These are phyloP conservation scores for Meleagris gallopavo DNA, from an alignment of 2,113 vertebrate genomes.

Conservation along the genomic window DNA sequence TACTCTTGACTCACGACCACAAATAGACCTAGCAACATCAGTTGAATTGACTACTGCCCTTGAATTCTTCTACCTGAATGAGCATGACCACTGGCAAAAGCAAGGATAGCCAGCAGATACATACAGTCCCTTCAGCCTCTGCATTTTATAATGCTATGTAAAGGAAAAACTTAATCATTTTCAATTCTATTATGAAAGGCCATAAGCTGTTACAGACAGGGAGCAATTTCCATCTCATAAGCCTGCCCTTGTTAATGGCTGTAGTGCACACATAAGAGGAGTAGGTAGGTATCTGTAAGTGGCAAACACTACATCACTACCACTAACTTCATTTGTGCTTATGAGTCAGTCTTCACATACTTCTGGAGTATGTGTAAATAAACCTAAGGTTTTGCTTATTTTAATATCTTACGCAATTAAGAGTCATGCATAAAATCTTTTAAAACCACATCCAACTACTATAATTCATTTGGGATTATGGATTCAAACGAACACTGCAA, in stretches of 20 bases:
- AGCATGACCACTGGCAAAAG: not conserved
- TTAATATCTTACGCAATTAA: not conserved
- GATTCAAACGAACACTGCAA: slow-evolving; percentile 9
- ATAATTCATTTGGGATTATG: not conserved
- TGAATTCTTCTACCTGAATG: not conserved
- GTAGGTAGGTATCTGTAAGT: not conserved
- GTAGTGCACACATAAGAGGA: fast-evolving
- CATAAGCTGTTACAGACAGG: not conserved
- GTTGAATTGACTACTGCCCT: not conserved
- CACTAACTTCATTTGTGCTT: not conserved
- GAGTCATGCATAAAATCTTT: not conserved
- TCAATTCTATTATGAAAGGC: not conserved
- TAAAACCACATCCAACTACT: not conserved
- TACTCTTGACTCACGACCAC: slow-evolving; percentile 2
- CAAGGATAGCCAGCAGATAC: not conserved
- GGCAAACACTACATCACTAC: not conserved
- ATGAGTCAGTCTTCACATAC: slow-evolving; percentile 22
- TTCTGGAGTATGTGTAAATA: not conserved
- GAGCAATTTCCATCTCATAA: not conserved
- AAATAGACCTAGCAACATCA: not conserved
- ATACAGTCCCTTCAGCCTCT: not conserved
- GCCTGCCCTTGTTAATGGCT: not conserved
- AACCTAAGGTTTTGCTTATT: not conserved
- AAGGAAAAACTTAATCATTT: fast-evolving
- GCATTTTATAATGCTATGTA: fast-evolving